Percentiles rank a stretch among this genome's conserved stretches.
phyloP scores from a whole-genome alignment of 1,140 invertebrate genomes.

The Philopotamus ludificatus region DNA sequence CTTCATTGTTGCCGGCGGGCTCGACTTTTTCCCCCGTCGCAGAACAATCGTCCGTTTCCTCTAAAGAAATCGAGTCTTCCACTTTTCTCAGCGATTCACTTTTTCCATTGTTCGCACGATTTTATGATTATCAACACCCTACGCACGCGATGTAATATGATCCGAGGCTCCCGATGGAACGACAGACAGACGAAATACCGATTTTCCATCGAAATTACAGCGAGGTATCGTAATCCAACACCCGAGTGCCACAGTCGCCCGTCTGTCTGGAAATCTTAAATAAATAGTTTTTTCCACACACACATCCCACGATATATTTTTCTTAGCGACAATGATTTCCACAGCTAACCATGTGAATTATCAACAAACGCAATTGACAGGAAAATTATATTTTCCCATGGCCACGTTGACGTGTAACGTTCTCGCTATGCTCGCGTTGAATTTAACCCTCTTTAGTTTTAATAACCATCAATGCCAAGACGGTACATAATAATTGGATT shows the following conservation, averaged over 20 bases:
- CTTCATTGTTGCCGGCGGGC: background rate
- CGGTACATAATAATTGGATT: too few species aligned
- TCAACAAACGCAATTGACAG: too few species aligned
- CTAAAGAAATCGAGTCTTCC: background rate
- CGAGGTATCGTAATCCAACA: background rate
- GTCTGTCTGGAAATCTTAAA: background rate
- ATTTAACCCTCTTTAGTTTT: too few species aligned
- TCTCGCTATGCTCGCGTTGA: too few species aligned
- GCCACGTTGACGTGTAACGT: too few species aligned
- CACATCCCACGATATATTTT: too few species aligned
- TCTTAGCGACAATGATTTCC: too few species aligned
- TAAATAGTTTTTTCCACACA: too few species aligned
- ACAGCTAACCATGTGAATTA: too few species aligned
- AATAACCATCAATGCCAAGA: too few species aligned
- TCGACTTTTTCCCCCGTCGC: background rate
- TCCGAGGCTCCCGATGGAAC: background rate
- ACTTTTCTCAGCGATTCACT: background rate
- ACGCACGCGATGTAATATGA: background rate
- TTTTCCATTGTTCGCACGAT: background rate
- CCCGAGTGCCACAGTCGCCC: background rate
- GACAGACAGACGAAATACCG: background rate
- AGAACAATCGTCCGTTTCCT: background rate
- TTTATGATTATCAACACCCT: background rate
- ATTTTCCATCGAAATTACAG: background rate
- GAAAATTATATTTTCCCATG: too few species aligned